These are phyloP conservation scores for Microcebus griseorufus DNA, from an alignment of 2,113 vertebrate genomes.

Conservation along the genomic window DNA sequence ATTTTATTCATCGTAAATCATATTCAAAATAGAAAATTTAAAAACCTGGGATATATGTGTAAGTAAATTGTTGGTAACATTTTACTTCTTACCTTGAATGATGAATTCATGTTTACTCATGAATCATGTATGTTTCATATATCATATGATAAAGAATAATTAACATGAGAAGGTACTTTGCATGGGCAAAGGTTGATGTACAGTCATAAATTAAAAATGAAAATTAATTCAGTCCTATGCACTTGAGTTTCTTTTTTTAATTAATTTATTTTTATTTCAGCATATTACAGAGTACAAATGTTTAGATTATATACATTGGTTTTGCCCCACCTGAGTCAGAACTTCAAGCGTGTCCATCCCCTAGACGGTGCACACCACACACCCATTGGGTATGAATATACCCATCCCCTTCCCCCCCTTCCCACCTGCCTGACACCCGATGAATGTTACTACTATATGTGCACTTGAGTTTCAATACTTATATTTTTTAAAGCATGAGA, in stretches of 20 bases:
- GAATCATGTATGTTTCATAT: not conserved
- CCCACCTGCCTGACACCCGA: too few species aligned
- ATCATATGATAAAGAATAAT: not conserved
- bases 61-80: not conserved
- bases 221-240: not conserved
- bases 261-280: too few species aligned
- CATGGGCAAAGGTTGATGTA: not conserved
- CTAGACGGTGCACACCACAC: too few species aligned
- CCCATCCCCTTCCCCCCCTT: too few species aligned
- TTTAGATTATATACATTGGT: too few species aligned
- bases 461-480: not conserved
- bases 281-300: too few species aligned
- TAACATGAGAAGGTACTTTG: not conserved
- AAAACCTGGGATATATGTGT: not conserved
- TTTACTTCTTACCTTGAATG: constrained; percentile 30
- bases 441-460: too few species aligned
- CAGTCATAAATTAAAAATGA: not conserved
- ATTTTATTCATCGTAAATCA: not conserved
- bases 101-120: constrained; percentile 6
- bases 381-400: too few species aligned
- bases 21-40: not conserved
- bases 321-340: too few species aligned
- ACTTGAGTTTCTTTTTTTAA: not conserved
- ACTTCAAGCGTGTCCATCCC: too few species aligned
- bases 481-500: not conserved